phyloP scores from a whole-genome alignment of 1,140 invertebrate species.

The Saccostrea glomerata region DNA sequence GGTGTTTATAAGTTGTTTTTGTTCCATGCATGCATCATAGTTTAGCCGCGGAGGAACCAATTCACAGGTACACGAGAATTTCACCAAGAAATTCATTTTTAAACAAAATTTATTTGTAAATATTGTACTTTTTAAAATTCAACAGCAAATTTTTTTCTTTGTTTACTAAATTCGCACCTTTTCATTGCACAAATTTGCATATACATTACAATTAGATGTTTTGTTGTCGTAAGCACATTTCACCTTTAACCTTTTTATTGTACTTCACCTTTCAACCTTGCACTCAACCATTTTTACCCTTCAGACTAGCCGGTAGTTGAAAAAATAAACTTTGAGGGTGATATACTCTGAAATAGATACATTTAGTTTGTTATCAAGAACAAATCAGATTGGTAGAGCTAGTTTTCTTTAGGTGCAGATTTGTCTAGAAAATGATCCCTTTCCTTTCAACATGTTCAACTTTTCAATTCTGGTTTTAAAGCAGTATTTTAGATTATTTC shows the following conservation, averaged over 20 bases:
- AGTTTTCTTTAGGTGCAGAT: no score
- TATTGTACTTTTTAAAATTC: not conserved
- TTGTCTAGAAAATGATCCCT: no score
- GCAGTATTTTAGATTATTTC: no score
- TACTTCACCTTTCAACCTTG: not conserved
- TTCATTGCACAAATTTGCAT: not conserved
- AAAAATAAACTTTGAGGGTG: not conserved
- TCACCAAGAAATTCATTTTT: not conserved
- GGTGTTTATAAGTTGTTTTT: conserved; percentile 30
- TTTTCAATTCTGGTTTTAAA: no score
- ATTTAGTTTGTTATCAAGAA: not conserved
- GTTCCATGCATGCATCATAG: conserved; percentile 32
- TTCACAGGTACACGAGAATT: conserved; percentile 4
- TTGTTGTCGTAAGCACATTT: not conserved
- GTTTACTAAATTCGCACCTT: not conserved
- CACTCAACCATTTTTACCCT: not conserved
- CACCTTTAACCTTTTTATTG: not conserved
- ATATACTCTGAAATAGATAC: not conserved
- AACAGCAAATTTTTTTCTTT: not conserved
- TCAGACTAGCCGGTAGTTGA: not conserved
- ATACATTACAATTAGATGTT: no score
- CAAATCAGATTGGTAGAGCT: no score
- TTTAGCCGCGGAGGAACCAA: conserved; percentile 25
- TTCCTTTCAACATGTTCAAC: no score
- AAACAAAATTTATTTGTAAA: not conserved